Percentiles rank a stretch among this genome's conserved stretches.
phyloP scores from a whole-genome alignment of 1,140 invertebrate species.

The Heliconius hewitsoni region DNA sequence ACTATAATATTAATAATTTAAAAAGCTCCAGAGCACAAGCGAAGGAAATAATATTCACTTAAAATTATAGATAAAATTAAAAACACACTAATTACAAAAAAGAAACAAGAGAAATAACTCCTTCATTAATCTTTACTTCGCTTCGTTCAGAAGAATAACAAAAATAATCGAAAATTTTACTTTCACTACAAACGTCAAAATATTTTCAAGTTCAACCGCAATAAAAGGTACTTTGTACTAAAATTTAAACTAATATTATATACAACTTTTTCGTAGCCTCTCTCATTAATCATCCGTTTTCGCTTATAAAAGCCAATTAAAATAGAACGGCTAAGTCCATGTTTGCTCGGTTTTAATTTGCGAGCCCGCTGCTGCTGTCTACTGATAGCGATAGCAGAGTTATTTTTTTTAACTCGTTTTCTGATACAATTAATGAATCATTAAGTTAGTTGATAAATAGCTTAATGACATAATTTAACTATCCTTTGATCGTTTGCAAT shows the following conservation, averaged over 20 bases:
- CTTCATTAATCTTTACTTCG: background rate
- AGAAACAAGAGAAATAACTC: background rate
- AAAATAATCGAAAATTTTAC: background rate
- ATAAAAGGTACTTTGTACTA: slow-evolving; percentile 9
- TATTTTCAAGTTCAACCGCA: slow-evolving; percentile 14
- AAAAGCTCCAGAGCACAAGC: background rate
- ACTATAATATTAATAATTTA: background rate
- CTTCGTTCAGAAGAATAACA: background rate
- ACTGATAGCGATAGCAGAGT: slow-evolving; percentile 20
- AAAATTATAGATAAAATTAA: background rate
- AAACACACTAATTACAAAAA: background rate
- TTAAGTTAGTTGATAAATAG: background rate
- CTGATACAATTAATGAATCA: slow-evolving; percentile 12
- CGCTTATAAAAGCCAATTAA: slow-evolving; percentile 34
- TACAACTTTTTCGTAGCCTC: slow-evolving; percentile 10
- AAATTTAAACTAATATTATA: slow-evolving; percentile 15
- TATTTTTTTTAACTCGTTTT: slow-evolving; percentile 5
- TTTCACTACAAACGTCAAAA: slow-evolving; percentile 6
- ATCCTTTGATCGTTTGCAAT: background rate
- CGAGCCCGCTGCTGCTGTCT: slow-evolving; percentile 4
- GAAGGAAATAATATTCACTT: too few species aligned
- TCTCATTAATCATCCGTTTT: slow-evolving; percentile 33
- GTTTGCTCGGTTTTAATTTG: slow-evolving; percentile 29
- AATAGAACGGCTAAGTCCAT: slow-evolving; percentile 21
- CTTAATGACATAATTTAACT: background rate